These are phyloP conservation scores for Trichonephila clavata DNA, from an alignment of 1,140 invertebrate genomes.

Conservation along the genomic window DNA sequence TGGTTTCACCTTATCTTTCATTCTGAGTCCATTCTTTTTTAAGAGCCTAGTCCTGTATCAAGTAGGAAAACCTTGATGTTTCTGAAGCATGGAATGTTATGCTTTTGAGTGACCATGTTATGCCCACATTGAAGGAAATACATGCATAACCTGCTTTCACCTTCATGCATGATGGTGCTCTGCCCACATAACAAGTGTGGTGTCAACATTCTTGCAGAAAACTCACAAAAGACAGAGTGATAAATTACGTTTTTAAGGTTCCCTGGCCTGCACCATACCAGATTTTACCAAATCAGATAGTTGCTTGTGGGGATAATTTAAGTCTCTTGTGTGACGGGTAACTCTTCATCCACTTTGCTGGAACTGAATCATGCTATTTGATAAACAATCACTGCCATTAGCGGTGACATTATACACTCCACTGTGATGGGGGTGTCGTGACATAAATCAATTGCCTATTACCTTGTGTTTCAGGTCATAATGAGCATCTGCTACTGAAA, in stretches of 20 bases:
- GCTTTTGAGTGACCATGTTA: not conserved
- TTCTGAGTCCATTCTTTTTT: not conserved
- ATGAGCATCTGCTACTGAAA: not conserved
- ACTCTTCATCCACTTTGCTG: not conserved
- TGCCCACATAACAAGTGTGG: not conserved
- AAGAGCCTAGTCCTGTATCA: not conserved
- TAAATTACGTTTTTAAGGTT: not conserved
- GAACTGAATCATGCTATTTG: slow-evolving; percentile 1
- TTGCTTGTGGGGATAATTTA: not conserved
- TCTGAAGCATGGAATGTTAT: not conserved
- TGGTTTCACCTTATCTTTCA: no score
- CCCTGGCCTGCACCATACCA: not conserved
- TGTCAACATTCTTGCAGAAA: not conserved
- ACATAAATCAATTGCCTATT: not conserved
- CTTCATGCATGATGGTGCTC: not conserved
- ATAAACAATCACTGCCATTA: not conserved
- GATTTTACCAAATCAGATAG: not conserved
- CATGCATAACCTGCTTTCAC: not conserved
- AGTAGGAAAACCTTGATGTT: not conserved
- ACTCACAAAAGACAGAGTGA: not conserved
- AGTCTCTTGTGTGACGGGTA: not conserved
- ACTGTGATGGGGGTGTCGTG: not conserved
- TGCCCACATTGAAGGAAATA: no score
- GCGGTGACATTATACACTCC: not conserved
- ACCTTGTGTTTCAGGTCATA: not conserved